Base-by-base conservation (phyloP, 1,140 invertebrate genomes). In the Panagrolaimus sp. region DNA sequence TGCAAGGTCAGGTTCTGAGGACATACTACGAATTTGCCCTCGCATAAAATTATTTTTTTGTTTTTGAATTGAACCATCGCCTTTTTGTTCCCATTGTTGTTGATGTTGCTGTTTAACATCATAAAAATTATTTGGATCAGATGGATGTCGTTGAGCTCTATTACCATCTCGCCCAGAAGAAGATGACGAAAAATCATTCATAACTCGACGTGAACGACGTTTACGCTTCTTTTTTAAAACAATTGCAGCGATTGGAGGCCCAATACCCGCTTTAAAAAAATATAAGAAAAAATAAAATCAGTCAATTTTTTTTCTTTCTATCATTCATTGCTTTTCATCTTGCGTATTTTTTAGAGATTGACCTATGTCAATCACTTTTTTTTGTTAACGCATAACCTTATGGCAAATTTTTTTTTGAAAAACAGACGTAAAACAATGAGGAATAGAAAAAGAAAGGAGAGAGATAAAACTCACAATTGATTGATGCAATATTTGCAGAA, bases 141-240 rank as follows among this genome's bases (percentile, higher is more conserved):
- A 4, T 38, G 31, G 31, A 38, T 38, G 31, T 38, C 7, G 31
- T 38, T 38, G 31, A 38, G 7, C 7, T 38, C 31, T 7, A 38
- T 38, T 38, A 38, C 31, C 7, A 4, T 38, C 31, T 38, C 7
- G 31, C 31, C 31, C 31, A 7, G 31, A 38, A 4, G 25, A 38
- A 38, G 25, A 65, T 16, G 42, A 44, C 4, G 31, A 44, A 44
- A 3, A 44, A 65, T 14, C 7, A 65, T 25, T 65, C 27, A 67
- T 57, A 61, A 31, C 48, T 27, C 48, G 48, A 43, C 66, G 48
- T 27, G 48, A 46, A 42, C 66, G 66, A 38, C 66, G 66, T 61
- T 53, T 65, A 13, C 66, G 48, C 57, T 67, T 67, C 66, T 67
- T 67, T 67, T 67, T 67, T 46, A 67, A 45, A 14, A 67, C 66